A percentile compares a stretch with the other conserved stretches of the same genome.
These are phyloP conservation scores for Anticlea derivata DNA, from an alignment of 2,888 invertebrate genomes.

Conservation along the genomic window DNA sequence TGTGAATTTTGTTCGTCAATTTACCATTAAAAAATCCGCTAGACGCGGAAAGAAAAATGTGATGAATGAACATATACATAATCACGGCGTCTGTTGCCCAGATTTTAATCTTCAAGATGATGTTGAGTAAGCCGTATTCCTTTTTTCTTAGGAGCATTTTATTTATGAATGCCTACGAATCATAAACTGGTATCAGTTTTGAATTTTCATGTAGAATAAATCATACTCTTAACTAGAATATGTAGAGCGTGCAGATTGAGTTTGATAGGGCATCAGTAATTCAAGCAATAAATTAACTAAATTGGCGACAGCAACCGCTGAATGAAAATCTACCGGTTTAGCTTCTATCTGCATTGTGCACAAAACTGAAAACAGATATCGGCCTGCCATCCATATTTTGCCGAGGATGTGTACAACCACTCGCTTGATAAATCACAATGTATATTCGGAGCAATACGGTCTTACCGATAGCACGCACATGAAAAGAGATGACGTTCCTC, in stretches of 20 bases:
- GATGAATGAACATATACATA: conserved; percentile 66
- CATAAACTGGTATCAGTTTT: conserved; percentile 1
- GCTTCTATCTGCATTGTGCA: conserved; percentile 8
- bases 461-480: conserved; percentile 22
- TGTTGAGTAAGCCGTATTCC: conserved; percentile 34
- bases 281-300: conserved; percentile 10
- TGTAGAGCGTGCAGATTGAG: too few species aligned
- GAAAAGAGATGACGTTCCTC: conserved; percentile 26
- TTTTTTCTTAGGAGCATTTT: conserved; percentile 15
- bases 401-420: background rate
- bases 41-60: conserved; percentile 53
- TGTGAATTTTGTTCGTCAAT: conserved; percentile 37
- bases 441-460: conserved; percentile 36
- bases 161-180: conserved; percentile 11
- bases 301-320: conserved; percentile 23
- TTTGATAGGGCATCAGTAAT: conserved; percentile 22
- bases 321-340: background rate
- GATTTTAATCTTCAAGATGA: conserved; percentile 57
- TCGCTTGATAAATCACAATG: conserved; percentile 40
- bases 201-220: conserved; percentile 1
- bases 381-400: background rate
- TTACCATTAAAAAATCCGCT: conserved; percentile 42
- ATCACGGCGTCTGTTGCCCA: conserved; percentile 49
- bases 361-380: conserved; percentile 5
- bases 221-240: too few species aligned